Base-by-base conservation (phyloP, 2,797 vertebrate species). In the Aulostomus chinensis region DNA sequence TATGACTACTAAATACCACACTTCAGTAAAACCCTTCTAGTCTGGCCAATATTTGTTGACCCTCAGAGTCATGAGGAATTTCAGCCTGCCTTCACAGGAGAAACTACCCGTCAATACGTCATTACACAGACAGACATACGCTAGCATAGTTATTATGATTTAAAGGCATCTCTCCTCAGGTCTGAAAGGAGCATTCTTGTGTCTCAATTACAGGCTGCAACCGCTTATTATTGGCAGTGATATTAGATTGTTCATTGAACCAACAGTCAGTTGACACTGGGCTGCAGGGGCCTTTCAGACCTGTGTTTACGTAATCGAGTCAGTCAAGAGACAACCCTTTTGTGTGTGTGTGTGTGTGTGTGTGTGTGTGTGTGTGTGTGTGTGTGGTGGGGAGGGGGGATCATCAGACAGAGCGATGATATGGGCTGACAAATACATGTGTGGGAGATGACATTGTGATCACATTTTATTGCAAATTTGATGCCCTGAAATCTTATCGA, bases 1-100 rank as follows among this genome's bases (percentile, higher is more conserved):
- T 49, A 33, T 64, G 21, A 64, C 29, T 40, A 58, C 37, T 40
- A 61, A 78, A 64, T 71, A 37, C 80, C 39, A 55, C 84, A 85
- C 76, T 24, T 20, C 8, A 30, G 59, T 78, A 83, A 9, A 11
- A 73, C 16, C 31, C 31, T 2, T 5, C 35, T 2, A n/a, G 47
- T 24, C 13, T 25, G 3, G 39, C 35, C 29, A 30, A 24, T 55
- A 39, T 60, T 31, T 88, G 81, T 87, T 89, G 81, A 89, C 68
- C 80, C 60, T 85, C 65, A 80, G 62, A 75, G 46, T 50, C 73
- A 73, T 87, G 86, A 86, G 87, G 84, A 88, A 88, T 89, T 83
- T 68, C 52, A 57, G 52, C 14, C 21, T 3, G 35, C 34, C 38
- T 48, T 50, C 39, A 30, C 29, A 7, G 39, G 25, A 42, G 11